A percentile compares a stretch with the other conserved stretches of the same genome.
These are phyloP conservation scores for Eleutherodactylus coqui DNA, from an alignment of 2,797 vertebrate genomes.

Conservation along the genomic window DNA sequence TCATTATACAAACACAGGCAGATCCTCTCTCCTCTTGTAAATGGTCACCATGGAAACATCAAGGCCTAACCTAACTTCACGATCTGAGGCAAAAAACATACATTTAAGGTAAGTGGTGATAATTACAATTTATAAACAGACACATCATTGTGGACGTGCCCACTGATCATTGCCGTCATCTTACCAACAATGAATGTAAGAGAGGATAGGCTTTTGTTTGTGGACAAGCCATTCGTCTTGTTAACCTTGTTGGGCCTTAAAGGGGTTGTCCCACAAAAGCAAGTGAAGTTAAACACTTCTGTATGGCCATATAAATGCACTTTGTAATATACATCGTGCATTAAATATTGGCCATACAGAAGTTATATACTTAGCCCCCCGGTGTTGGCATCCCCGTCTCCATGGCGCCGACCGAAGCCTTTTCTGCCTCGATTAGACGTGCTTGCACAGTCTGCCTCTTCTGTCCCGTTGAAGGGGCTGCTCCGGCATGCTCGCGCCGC, in stretches of 20 bases:
- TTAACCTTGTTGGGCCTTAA: constrained; percentile 8
- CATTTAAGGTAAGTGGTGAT: constrained; percentile 49
- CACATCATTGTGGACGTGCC: constrained; percentile 14
- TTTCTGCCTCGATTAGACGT: too few relatives aligned
- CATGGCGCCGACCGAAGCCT: too few relatives aligned
- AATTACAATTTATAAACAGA: constrained; percentile 54
- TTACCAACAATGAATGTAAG: neutral
- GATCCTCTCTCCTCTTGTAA: constrained; percentile 30
- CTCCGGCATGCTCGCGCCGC: too few relatives aligned
- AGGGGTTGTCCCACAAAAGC: too few relatives aligned
- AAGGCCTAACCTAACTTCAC: constrained; percentile 38
- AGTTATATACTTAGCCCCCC: too few relatives aligned
- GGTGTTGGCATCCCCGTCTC: too few relatives aligned
- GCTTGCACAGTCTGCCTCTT: too few relatives aligned
- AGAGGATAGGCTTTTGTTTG: neutral
- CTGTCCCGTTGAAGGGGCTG: too few relatives aligned
- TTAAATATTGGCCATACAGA: too few relatives aligned
- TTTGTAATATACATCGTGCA: too few relatives aligned
- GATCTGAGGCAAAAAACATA: constrained; percentile 32
- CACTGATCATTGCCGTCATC: constrained; percentile 18
- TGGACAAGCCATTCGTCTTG: neutral
- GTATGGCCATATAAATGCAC: too few relatives aligned
- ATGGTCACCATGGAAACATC: constrained; percentile 54
- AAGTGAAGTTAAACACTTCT: too few relatives aligned
- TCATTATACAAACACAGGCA: constrained; percentile 33